Percentiles rank a stretch among this genome's conserved stretches.
These are phyloP conservation scores for Polietes domitor DNA, from an alignment of 2,888 invertebrate genomes.

Conservation along the genomic window DNA sequence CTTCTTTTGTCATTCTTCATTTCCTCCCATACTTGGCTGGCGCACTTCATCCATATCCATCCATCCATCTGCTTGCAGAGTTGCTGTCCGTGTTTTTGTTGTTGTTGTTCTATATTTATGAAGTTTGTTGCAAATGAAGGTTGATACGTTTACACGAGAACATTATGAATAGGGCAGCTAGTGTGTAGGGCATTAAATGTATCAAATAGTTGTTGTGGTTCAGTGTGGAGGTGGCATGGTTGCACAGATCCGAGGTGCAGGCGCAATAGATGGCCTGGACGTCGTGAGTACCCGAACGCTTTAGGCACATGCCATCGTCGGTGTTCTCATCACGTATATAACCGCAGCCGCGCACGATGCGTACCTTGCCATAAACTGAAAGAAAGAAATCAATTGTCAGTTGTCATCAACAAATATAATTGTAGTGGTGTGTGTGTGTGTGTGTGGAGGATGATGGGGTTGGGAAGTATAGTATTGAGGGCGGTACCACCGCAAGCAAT, in stretches of 20 bases:
- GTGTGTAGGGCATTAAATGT: slow-evolving; percentile 71
- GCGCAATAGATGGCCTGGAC: slow-evolving; percentile 89
- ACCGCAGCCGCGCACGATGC: slow-evolving; percentile 91
- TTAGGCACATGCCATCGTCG: slow-evolving; percentile 85
- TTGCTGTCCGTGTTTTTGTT: slow-evolving; percentile 44
- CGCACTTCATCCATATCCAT: slow-evolving; percentile 2
- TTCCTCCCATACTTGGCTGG: slow-evolving; percentile 23
- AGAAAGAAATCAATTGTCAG: slow-evolving; percentile 17
- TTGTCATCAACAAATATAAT: no score
- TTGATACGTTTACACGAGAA: slow-evolving; percentile 69
- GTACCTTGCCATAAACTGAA: slow-evolving; percentile 87
- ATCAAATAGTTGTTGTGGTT: slow-evolving; percentile 71
- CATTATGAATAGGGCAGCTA: slow-evolving; percentile 68
- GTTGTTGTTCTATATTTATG: slow-evolving; percentile 69
- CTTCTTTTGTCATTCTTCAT: slow-evolving; percentile 37
- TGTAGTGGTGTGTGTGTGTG: no score
- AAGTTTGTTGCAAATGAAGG: slow-evolving; percentile 70
- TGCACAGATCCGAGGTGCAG: slow-evolving; percentile 90
- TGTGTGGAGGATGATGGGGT: no score
- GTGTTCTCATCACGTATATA: slow-evolving; percentile 85
- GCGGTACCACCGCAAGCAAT: no score
- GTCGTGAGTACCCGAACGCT: slow-evolving; percentile 88
- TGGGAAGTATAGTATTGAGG: no score
- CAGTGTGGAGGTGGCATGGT: slow-evolving; percentile 81
- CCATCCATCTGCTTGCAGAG: slow-evolving; percentile 38